These are phyloP conservation scores for Plebejus argus DNA, from an alignment of 2,888 invertebrate species.

Conservation along the genomic window DNA sequence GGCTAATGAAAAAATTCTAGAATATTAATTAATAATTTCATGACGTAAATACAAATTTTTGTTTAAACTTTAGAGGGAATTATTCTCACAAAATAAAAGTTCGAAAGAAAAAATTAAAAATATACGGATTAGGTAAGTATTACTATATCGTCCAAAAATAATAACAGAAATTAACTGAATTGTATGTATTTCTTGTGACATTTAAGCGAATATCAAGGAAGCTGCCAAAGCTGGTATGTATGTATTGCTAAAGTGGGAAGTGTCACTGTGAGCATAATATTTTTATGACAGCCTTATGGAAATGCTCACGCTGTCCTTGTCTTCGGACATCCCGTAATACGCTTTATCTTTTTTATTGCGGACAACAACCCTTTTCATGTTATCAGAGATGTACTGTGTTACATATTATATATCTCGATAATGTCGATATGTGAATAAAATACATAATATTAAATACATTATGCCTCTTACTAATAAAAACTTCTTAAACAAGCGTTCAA, in stretches of 20 bases:
- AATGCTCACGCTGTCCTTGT: conserved; percentile 65
- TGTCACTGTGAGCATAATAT: conserved; percentile 58
- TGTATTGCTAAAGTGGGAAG: conserved; percentile 32
- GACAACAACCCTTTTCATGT: conserved; percentile 60
- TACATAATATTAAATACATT: too few relatives aligned
- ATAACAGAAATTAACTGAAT: too few relatives aligned
- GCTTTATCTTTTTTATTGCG: conserved; percentile 67
- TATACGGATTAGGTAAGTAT: too few relatives aligned
- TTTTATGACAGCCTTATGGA: conserved; percentile 69
- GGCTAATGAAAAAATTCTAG: neutral
- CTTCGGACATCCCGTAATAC: conserved; percentile 69
- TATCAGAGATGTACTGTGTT: conserved; percentile 41
- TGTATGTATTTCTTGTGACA: too few relatives aligned
- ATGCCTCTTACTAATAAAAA: too few relatives aligned
- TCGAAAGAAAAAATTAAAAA: neutral
- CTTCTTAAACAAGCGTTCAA: too few relatives aligned
- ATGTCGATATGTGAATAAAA: too few relatives aligned
- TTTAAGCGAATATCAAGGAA: too few relatives aligned
- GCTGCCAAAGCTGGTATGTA: too few relatives aligned
- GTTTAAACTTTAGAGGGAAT: neutral
- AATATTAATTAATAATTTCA: neutral
- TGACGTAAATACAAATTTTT: neutral
- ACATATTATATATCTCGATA: neutral
- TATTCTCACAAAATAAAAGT: neutral
- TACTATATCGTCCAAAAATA: too few relatives aligned